Evolutionary conservation across 2,113 vertebrate species (phyloP).

Genomic region (Scatophagus argus): DNA sequence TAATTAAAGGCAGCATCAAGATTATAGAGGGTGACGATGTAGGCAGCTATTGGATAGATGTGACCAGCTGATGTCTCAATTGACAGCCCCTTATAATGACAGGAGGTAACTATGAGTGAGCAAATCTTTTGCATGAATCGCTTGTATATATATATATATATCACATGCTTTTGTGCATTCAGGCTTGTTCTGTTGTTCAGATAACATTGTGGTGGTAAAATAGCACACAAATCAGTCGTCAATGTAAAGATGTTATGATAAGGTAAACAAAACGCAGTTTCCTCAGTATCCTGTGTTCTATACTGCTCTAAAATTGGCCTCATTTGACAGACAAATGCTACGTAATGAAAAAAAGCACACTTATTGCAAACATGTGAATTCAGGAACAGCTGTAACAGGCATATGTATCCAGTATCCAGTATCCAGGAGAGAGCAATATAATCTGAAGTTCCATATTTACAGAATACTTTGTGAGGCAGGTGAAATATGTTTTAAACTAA

Average conservation of each 20-base stretch:
- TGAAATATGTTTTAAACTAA: conserved; percentile 3
- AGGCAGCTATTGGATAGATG: too few species aligned
- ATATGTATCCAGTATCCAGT: too few species aligned
- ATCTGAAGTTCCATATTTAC: conserved; percentile 1
- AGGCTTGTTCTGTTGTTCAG: conserved; percentile 15
- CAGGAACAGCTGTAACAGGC: neutral
- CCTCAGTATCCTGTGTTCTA: neutral
- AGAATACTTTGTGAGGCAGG: neutral
- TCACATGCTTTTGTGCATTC: too few species aligned
- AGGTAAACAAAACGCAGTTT: conserved; percentile 1
- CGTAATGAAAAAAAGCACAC: neutral
- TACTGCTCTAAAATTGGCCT: neutral
- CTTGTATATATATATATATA: too few species aligned
- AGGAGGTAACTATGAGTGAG: too few species aligned
- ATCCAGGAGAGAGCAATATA: neutral
- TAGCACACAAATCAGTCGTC: neutral
- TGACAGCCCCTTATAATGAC: too few species aligned
- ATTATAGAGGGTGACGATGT: too few species aligned
- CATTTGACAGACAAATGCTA: neutral
- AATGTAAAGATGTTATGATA: conserved; percentile 18
- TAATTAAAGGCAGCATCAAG: too few species aligned
- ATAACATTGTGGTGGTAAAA: conserved; percentile 13
- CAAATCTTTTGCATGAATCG: too few species aligned
- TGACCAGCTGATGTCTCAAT: too few species aligned
- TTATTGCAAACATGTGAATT: conserved; percentile 8